phyloP scores from a whole-genome alignment of 2,113 vertebrate species.

The Lepisosteus oculatus region DNA sequence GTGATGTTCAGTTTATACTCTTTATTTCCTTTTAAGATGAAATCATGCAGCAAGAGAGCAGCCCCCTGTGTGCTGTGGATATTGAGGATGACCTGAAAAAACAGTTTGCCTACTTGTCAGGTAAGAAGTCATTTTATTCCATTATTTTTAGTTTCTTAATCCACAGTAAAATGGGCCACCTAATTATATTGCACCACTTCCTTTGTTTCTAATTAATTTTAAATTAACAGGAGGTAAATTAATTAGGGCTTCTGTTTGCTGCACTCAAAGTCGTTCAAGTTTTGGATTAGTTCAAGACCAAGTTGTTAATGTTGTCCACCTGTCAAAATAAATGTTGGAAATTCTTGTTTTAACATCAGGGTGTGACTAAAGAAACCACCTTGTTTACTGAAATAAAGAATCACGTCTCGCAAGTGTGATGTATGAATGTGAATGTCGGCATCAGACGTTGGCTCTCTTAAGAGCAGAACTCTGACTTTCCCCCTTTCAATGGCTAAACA shows the following conservation, averaged over 20 bases:
- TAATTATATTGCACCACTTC: background rate
- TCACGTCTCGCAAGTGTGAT: background rate
- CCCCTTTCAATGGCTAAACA: background rate
- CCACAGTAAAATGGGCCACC: too few species aligned
- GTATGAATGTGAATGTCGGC: background rate
- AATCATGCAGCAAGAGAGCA: constrained; percentile 92
- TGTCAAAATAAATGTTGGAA: too few species aligned
- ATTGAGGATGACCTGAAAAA: constrained; percentile 88
- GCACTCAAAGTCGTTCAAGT: background rate
- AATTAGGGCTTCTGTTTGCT: background rate
- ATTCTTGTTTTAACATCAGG: too few species aligned
- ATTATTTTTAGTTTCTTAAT: background rate
- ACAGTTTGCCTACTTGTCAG: constrained; percentile 90
- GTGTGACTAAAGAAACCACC: too few species aligned
- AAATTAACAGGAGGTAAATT: background rate
- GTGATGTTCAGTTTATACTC: constrained; percentile 14
- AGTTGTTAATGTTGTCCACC: too few species aligned
- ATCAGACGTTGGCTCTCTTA: background rate
- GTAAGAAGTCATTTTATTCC: constrained; percentile 53
- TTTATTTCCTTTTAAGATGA: constrained; percentile 71
- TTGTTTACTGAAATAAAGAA: too few species aligned
- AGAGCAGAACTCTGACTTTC: background rate
- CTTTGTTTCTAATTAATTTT: background rate
- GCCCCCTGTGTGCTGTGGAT: constrained; percentile 82
- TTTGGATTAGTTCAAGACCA: too few species aligned